Evolutionary conservation across 2,113 vertebrate genomes (phyloP).

Genomic region (Otus sunia): DNA sequence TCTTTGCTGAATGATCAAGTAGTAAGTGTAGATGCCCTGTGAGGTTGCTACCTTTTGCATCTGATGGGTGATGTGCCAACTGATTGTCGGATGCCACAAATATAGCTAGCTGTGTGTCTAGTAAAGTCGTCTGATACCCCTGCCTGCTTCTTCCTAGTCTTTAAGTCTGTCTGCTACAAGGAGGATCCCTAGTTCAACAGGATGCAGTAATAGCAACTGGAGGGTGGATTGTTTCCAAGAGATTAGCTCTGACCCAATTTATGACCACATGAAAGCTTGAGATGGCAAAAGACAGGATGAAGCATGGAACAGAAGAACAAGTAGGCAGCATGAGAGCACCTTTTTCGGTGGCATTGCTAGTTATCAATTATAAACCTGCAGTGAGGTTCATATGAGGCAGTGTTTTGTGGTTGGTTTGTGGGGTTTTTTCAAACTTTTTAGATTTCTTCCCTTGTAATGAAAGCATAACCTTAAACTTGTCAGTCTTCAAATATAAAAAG

Average conservation of each 20-base stretch:
- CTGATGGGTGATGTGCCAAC: not conserved
- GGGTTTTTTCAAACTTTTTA: not conserved
- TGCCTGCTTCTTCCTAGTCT: not conserved
- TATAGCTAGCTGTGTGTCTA: not conserved
- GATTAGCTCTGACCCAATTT: not conserved
- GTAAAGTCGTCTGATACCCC: not conserved
- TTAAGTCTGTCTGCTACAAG: not conserved
- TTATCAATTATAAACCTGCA: not conserved
- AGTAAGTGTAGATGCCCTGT: not conserved
- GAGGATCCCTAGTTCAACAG: not conserved
- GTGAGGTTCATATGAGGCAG: accelerated
- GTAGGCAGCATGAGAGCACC: not conserved
- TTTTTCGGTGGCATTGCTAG: not conserved
- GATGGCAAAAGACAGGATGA: not conserved
- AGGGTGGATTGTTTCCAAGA: not conserved
- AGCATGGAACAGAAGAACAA: not conserved
- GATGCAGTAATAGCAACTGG: not conserved
- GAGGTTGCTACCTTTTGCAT: not conserved
- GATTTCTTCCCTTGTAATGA: not conserved
- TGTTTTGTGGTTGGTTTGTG: not conserved
- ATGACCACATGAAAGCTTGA: not conserved
- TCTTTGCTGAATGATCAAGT: not conserved
- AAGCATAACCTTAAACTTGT: not conserved
- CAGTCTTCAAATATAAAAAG: not conserved
- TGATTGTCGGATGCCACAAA: not conserved